Evolutionary conservation across 2,797 vertebrate genomes (phyloP).

Genomic region (Lacerta agilis): DNA sequence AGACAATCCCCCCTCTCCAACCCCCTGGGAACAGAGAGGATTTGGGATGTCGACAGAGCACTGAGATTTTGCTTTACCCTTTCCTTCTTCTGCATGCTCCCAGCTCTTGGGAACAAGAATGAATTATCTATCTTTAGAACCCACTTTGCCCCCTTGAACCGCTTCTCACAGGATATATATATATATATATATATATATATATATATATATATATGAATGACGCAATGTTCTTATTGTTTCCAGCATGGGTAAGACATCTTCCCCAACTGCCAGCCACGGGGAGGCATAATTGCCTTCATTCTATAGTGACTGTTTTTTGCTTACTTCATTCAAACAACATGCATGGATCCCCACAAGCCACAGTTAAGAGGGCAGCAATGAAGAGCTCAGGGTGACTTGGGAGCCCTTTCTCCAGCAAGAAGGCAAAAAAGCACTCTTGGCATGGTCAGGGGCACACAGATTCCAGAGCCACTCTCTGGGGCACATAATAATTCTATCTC

Average conservation of each 20-base stretch:
- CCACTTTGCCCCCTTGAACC: neutral
- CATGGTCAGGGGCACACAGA: neutral
- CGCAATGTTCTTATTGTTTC: neutral
- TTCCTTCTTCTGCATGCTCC: neutral
- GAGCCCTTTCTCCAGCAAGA: too few relatives aligned
- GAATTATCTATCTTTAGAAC: neutral
- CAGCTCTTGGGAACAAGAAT: constrained; percentile 1
- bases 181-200: too few relatives aligned
- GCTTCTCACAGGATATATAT: neutral
- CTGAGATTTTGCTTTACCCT: neutral
- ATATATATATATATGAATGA: neutral
- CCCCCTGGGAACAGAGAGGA: neutral
- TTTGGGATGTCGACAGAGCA: neutral
- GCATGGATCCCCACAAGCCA: neutral
- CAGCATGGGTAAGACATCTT: neutral
- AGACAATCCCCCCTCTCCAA: neutral
- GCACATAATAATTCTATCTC: too few relatives aligned
- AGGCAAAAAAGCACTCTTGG: neutral
- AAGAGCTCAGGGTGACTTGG: too few relatives aligned
- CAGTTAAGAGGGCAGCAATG: too few relatives aligned
- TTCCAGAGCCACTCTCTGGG: neutral
- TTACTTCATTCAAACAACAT: neutral
- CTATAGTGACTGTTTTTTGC: neutral
- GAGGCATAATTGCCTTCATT: neutral
- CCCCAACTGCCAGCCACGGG: neutral